Evolutionary conservation across 53 echinoderm and acorn worm genomes (phyloP).

Genomic region (Hippasteria phrygiana): DNA sequence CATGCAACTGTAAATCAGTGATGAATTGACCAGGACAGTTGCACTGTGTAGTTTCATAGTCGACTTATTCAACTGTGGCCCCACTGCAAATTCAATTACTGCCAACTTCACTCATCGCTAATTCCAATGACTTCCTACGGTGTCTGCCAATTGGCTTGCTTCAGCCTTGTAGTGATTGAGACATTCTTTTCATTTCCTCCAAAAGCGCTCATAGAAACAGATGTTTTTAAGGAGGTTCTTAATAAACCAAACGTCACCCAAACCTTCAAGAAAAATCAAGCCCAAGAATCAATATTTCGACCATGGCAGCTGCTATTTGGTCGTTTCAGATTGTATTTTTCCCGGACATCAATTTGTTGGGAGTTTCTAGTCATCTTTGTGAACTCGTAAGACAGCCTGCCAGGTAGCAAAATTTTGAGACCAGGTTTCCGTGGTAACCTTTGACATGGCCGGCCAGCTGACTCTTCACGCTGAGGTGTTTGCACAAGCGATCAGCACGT

Average conservation of each 20-base stretch:
- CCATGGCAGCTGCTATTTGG: constrained; percentile 3
- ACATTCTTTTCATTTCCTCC: background rate
- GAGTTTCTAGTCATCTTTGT: constrained; percentile 5
- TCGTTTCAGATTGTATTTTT: background rate
- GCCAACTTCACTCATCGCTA: background rate
- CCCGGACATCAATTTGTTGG: constrained; percentile 39
- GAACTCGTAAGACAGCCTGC: constrained; percentile 11
- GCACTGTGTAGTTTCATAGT: too few species aligned
- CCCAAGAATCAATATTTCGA: constrained; percentile 16
- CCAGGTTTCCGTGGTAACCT: background rate
- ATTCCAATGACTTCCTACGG: background rate
- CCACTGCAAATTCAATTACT: constrained; percentile 9
- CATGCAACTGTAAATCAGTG: too few species aligned
- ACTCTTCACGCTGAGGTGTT: constrained; percentile 38
- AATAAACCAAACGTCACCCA: background rate
- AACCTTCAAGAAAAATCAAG: background rate
- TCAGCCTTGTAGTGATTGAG: constrained; percentile 11
- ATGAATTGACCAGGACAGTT: too few species aligned
- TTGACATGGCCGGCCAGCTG: constrained; percentile 8
- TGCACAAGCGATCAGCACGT: constrained; percentile 13
- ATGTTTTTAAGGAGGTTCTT: background rate
- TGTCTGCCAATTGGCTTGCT: background rate
- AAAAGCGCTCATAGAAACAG: background rate
- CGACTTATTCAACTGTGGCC: background rate
- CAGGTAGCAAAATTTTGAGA: background rate